Evolutionary conservation across 2,888 invertebrate species (phyloP).

Genomic region (Chrysodeixis includens): DNA sequence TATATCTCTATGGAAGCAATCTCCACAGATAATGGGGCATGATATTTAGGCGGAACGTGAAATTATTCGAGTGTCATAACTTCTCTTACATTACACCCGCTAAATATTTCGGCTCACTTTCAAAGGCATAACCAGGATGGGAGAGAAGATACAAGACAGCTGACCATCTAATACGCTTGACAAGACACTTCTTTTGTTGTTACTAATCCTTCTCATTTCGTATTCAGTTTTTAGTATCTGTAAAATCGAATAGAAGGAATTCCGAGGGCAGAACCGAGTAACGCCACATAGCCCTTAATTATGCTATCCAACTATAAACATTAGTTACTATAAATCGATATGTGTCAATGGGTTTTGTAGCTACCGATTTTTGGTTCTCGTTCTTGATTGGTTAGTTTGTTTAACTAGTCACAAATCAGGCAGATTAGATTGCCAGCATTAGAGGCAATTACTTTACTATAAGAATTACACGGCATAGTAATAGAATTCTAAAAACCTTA

Average conservation of each 20-base stretch:
- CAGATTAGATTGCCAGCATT: neutral
- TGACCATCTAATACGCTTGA: constrained; percentile 1
- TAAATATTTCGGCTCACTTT: constrained; percentile 11
- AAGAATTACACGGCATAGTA: neutral
- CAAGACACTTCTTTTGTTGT: neutral
- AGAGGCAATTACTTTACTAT: neutral
- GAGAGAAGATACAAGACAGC: constrained; percentile 5
- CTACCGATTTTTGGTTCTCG: neutral
- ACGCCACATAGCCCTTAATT: neutral
- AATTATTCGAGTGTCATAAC: constrained; percentile 35
- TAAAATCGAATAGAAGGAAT: neutral
- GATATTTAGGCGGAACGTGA: constrained; percentile 43
- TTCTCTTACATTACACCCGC: constrained; percentile 9
- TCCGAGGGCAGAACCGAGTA: neutral
- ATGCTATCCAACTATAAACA: constrained; percentile 1
- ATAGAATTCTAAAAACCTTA: neutral
- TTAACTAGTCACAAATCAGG: neutral
- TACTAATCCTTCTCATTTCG: neutral
- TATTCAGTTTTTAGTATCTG: neutral
- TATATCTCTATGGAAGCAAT: constrained; percentile 22
- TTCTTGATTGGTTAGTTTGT: neutral
- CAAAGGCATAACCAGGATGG: neutral
- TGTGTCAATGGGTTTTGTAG: neutral
- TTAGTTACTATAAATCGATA: neutral
- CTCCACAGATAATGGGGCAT: constrained; percentile 29